Evolutionary conservation across 1,140 invertebrate species (phyloP).

Genomic region (Helicoverpa zea): DNA sequence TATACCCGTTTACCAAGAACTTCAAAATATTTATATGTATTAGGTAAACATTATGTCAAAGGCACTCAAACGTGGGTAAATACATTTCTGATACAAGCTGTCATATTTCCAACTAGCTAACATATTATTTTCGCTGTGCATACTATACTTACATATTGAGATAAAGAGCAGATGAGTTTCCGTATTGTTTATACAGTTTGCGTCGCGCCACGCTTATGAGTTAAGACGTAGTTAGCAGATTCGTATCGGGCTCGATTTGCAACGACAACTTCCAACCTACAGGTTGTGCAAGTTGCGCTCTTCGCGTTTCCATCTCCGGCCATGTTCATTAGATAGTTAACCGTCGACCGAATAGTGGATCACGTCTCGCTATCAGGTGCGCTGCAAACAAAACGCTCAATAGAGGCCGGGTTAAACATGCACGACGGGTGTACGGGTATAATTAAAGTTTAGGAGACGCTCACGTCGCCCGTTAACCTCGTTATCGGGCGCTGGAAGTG

Average conservation of each 20-base stretch:
- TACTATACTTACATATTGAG: constrained; percentile 8
- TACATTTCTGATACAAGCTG: constrained; percentile 18
- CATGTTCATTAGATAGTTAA: constrained; percentile 75
- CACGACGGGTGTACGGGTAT: constrained; percentile 85
- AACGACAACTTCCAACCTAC: constrained; percentile 56
- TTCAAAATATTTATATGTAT: constrained; percentile 17
- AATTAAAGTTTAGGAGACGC: constrained; percentile 87
- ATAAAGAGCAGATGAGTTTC: constrained; percentile 35
- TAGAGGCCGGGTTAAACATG: constrained; percentile 86
- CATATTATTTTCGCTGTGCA: constrained; percentile 10
- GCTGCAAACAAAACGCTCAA: constrained; percentile 83
- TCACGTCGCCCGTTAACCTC: constrained; percentile 87
- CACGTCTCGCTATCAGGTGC: constrained; percentile 81
- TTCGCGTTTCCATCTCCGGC: constrained; percentile 67
- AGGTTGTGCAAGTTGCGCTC: constrained; percentile 59
- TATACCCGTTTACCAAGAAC: not conserved
- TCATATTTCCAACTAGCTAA: constrained; percentile 23
- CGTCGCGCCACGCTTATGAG: constrained; percentile 64
- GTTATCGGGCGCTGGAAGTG: constrained; percentile 86
- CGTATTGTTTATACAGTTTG: constrained; percentile 71
- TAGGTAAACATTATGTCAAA: constrained; percentile 22
- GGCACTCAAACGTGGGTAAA: constrained; percentile 18
- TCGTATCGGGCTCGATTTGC: constrained; percentile 65
- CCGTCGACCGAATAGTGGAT: constrained; percentile 71
- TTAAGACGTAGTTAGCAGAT: constrained; percentile 67